Evolutionary conservation across 2,113 vertebrate species (phyloP).

Genomic region (Plectropomus leopardus): DNA sequence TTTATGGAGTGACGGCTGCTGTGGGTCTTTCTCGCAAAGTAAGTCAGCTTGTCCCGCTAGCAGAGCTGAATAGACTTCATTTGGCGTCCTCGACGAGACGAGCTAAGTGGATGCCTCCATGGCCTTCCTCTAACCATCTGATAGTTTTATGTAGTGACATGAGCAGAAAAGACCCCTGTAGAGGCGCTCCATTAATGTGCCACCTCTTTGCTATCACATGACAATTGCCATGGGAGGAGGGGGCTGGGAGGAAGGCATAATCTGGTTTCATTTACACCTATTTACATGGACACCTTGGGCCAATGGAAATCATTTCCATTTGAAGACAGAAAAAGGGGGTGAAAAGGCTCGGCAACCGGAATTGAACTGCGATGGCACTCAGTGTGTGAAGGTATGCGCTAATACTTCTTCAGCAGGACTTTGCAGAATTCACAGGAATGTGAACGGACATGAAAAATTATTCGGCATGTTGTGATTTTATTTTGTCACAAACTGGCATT

Average conservation of each 20-base stretch:
- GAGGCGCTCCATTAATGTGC: conserved; percentile 99
- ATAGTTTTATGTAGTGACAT: conserved; percentile 98
- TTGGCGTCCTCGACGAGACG: conserved; percentile 84
- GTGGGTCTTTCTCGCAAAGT: conserved; percentile 73
- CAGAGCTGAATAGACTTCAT: conserved; percentile 83
- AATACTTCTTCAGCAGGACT: conserved; percentile 84
- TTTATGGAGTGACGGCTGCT: conserved; percentile 67
- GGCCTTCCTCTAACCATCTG: conserved; percentile 96
- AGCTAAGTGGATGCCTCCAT: conserved; percentile 96
- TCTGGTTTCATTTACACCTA: conserved; percentile 99
- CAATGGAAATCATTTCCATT: conserved; percentile 99
- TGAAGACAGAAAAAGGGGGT: conserved; percentile 91
- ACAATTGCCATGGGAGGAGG: conserved; percentile 98
- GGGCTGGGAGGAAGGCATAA: conserved; percentile 91
- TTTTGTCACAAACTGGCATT: not conserved
- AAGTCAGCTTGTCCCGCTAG: conserved; percentile 82
- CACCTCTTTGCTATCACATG: conserved; percentile 99
- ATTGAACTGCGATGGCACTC: conserved; percentile 90
- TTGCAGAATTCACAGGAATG: conserved; percentile 85
- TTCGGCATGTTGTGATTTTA: conserved; percentile 78
- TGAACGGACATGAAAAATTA: conserved; percentile 87
- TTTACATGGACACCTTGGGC: conserved; percentile 99
- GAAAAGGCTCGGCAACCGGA: conserved; percentile 89
- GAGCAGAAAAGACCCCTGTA: conserved; percentile 99
- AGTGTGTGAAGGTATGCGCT: conserved; percentile 91